Conservation (phyloP, 64 coral and sea anemone species). For the Trachythela sp. region DNA sequence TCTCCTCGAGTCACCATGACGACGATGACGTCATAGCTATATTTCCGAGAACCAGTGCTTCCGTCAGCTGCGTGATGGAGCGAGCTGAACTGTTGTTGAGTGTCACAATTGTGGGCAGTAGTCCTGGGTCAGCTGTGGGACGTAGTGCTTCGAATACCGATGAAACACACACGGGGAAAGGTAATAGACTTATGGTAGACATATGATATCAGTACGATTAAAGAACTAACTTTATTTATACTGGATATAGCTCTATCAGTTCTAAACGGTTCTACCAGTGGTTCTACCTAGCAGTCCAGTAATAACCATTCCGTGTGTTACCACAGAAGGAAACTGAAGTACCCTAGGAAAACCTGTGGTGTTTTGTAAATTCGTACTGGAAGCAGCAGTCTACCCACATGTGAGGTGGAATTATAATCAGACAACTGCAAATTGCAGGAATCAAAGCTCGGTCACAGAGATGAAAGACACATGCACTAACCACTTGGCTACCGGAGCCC, state of each 20-base stretch:
- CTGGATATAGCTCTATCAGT: background rate
- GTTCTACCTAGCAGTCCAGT: background rate
- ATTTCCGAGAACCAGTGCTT: background rate
- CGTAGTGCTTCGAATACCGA: background rate
- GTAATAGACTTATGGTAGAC: background rate
- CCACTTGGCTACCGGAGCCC: no score
- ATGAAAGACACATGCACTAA: no score
- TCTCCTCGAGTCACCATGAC: background rate
- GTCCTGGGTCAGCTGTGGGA: background rate
- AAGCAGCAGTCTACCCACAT: no score
- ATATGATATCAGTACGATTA: no score
- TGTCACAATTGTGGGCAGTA: background rate
- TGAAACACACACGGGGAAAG: background rate
- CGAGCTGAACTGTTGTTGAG: background rate
- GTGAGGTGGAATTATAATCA: no score
- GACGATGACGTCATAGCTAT: background rate
- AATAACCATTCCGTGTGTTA: background rate
- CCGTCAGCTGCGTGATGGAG: background rate
- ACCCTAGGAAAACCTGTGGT: no score
- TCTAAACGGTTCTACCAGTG: background rate
- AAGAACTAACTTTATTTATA: background rate
- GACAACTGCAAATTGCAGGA: no score
- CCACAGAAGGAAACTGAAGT: no score
- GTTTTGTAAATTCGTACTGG: no score
- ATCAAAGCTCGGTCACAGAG: no score